Conservation (phyloP, 2,113 vertebrate genomes). For the Xiphorhynchus elegans region DNA sequence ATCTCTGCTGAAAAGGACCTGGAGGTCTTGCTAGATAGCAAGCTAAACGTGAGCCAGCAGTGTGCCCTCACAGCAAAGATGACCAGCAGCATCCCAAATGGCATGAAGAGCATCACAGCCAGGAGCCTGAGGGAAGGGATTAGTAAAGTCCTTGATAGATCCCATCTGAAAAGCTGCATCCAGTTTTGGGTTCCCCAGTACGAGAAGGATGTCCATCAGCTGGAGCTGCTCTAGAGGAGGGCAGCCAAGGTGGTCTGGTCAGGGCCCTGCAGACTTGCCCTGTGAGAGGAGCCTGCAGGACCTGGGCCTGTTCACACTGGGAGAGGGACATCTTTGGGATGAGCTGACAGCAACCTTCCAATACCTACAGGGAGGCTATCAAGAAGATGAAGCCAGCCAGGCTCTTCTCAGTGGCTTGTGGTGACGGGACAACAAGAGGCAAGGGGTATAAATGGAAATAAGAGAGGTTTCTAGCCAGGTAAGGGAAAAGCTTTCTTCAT, state of each 20-base stretch:
- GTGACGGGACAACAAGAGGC: background rate
- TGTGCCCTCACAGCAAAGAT: background rate
- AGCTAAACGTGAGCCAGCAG: background rate
- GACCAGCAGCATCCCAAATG: background rate
- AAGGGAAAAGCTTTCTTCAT: background rate
- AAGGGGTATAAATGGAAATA: background rate
- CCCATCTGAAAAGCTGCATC: background rate
- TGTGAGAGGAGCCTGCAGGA: background rate
- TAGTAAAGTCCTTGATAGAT: background rate
- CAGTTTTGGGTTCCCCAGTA: background rate
- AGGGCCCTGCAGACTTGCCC: background rate
- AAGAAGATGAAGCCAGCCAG: background rate
- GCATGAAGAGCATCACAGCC: background rate
- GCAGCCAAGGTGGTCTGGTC: background rate
- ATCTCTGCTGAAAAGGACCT: background rate
- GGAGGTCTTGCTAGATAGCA: background rate
- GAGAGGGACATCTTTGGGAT: background rate
- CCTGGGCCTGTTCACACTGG: background rate
- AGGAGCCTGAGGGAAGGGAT: background rate
- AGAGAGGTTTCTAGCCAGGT: background rate
- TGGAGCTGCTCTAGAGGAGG: background rate
- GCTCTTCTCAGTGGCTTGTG: background rate
- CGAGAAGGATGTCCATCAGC: background rate
- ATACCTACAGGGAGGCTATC: accelerated
- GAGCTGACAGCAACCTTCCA: background rate